Conservation (phyloP, 2,797 vertebrate species). For the Cottoperca gobio region DNA sequence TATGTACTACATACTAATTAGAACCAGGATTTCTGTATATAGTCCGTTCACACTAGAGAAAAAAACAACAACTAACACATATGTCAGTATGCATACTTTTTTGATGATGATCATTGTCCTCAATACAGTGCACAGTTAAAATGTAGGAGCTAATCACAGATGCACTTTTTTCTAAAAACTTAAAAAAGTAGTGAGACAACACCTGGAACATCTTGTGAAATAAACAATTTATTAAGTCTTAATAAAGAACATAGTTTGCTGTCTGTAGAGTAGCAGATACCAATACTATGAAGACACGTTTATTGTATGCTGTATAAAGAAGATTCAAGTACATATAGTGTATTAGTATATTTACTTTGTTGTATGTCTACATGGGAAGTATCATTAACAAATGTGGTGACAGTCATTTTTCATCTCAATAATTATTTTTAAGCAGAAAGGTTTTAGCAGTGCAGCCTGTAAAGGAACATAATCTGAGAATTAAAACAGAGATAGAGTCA, state of each 20-base stretch:
- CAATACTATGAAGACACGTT: not conserved
- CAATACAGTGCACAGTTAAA: not conserved
- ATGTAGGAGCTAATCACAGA: not conserved
- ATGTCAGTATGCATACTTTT: not conserved
- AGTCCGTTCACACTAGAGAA: not conserved
- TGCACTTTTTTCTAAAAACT: not conserved
- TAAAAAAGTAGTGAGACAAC: not conserved
- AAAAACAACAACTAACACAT: not conserved
- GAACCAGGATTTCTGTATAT: not conserved
- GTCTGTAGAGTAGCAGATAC: not conserved
- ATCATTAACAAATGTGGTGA: not conserved
- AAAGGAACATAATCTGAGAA: not conserved
- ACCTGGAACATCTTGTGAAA: not conserved
- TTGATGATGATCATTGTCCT: not conserved
- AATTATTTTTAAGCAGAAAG: not conserved
- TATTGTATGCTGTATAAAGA: not conserved
- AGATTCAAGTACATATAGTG: not conserved
- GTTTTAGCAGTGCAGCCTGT: not conserved
- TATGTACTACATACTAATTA: not conserved
- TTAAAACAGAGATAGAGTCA: not conserved
- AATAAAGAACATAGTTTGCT: not conserved
- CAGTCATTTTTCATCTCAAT: not conserved
- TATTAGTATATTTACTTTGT: not conserved
- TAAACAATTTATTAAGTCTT: not conserved
- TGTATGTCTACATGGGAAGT: not conserved